Base-by-base conservation (phyloP, 2,797 vertebrate species). In the Propithecus perrieri region DNA sequence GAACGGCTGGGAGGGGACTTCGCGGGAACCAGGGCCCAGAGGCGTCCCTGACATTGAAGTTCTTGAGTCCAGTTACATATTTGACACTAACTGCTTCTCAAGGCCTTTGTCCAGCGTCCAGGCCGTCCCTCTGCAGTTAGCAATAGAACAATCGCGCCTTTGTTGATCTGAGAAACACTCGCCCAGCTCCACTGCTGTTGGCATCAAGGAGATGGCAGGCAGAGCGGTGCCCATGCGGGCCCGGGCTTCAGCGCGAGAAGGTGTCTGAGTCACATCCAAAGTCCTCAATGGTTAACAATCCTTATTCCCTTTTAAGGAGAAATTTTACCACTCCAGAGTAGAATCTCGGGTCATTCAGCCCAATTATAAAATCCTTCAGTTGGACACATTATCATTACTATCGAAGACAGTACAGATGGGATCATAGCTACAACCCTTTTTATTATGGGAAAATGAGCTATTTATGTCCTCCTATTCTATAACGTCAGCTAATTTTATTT, bases 31-130 rank as follows among this genome's bases (percentile, higher is more conserved):
- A 41, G 6, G 33, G 67, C 28, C 41, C 46, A 2, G 13, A 4
- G 35, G 5, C 8, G 0, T 7, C 35, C 4, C 10, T 0, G n/a
- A 11, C 2, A 3, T 0, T 0, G 1, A 1, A 0, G 11, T 5
- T 5, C 55, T 30, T 1, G 38, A 4, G 0, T 18, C 17, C 4
- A 14, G 46, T 8, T 2, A 24, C 2, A 1, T 13, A 5, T 1
- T 5, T 50, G 26, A 28, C 0, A 24, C 3, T 14, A 5, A 9
- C 35, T 12, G 43, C 53, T 38, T 20, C 2, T 4, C 15, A 13
- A 0, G 33, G 2, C n/a, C 18, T 7, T 41, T 5, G 55, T 41
- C 59, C n/a, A 1, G 38, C 6, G 7, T 14, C n/a, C 2, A 43
- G 38, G 74, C 7, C 6, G 0, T 4, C 59, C 38, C 41, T 80